These are phyloP conservation scores for Nemotelus nigrinus DNA, from an alignment of 2,888 invertebrate genomes.

Conservation along the genomic window DNA sequence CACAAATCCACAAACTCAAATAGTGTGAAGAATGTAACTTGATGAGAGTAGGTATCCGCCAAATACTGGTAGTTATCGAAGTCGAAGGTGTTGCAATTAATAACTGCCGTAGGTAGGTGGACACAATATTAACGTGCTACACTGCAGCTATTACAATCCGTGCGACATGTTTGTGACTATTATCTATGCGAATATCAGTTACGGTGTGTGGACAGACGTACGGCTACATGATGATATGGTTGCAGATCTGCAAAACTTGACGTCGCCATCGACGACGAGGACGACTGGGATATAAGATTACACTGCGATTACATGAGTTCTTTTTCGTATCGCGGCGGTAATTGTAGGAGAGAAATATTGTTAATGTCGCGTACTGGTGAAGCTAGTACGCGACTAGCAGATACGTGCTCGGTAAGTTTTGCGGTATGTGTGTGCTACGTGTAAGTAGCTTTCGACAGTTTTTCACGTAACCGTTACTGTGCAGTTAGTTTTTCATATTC, in stretches of 20 bases:
- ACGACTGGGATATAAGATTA: constrained; percentile 40
- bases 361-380: constrained; percentile 8
- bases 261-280: constrained; percentile 17
- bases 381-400: background rate
- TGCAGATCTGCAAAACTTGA: constrained; percentile 23
- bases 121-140: constrained; percentile 41
- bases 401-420: constrained; percentile 14
- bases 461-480: background rate
- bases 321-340: constrained; percentile 23
- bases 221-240: constrained; percentile 37
- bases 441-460: background rate
- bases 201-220: constrained; percentile 40
- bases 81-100: constrained; percentile 44
- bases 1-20: background rate
- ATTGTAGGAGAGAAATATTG: constrained; percentile 31
- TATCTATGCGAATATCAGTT: constrained; percentile 42
- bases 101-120: constrained; percentile 31
- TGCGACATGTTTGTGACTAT: constrained; percentile 40
- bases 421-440: constrained; percentile 9
- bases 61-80: constrained; percentile 35
- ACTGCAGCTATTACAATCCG: constrained; percentile 33
- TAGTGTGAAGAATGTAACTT: background rate
- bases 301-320: constrained; percentile 38
- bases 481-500: too few species aligned
- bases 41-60: background rate